Evolutionary conservation across 2,113 vertebrate species (phyloP).

Genomic region (Hirundichthys speculiger): DNA sequence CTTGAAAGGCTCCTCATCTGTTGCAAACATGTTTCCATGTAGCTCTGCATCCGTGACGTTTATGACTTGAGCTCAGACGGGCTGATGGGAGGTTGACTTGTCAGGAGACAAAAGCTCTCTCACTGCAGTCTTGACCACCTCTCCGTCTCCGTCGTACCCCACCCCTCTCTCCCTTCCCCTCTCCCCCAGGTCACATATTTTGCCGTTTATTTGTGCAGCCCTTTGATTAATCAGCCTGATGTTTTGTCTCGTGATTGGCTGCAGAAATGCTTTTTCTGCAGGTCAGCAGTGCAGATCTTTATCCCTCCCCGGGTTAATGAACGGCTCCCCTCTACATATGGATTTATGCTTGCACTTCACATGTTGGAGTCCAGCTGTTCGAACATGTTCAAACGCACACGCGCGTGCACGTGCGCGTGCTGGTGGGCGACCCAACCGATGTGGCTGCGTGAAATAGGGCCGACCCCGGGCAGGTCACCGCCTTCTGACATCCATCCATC

Average conservation of each 20-base stretch:
- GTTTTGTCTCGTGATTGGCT: constrained; percentile 60
- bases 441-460: constrained; percentile 53
- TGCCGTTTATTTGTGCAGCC: constrained; percentile 59
- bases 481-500: constrained; percentile 66
- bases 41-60: not conserved
- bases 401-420: constrained; percentile 25
- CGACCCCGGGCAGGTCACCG: constrained; percentile 53
- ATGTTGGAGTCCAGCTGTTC: not conserved
- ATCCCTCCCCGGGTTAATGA: constrained; percentile 28
- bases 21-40: too few relatives aligned
- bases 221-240: constrained; percentile 54
- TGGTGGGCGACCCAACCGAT: constrained; percentile 63
- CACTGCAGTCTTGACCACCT: constrained; percentile 33
- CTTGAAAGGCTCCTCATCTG: too few relatives aligned
- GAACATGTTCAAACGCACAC: constrained; percentile 14
- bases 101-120: not conserved
- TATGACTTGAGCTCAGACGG: too few relatives aligned
- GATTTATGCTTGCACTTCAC: constrained; percentile 15
- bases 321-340: not conserved
- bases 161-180: not conserved
- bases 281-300: constrained; percentile 54
- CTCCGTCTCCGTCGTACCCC: constrained; percentile 3
- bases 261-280: constrained; percentile 47
- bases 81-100: too few relatives aligned
- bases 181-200: constrained; percentile 3